Evolutionary conservation across 2,888 invertebrate genomes (phyloP), one percentile per base, ranked within the genome.

Genomic region (Autographa gamma): DNA sequence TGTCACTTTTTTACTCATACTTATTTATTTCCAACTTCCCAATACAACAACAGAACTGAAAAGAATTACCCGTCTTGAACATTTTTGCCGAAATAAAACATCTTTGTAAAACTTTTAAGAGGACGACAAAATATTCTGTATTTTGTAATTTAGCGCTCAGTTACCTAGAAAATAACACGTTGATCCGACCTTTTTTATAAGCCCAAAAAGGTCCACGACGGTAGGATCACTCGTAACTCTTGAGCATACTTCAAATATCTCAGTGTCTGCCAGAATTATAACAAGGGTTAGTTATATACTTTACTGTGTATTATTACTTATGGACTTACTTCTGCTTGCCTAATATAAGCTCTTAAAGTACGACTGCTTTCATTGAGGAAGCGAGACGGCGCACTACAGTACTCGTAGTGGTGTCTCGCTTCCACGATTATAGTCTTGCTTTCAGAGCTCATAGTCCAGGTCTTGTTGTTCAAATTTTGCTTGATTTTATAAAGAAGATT

Each of bases 211-310:
- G 41, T 59, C 31, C 43, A 6, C n/a, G 62, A 65, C 58, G 41
- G 34, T 79, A 63, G 60, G 66, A 66, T 80, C 74, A 66, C 76
- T 80, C 69, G 69, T 75, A 80, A 71, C 75, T 71, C 74, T 69
- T 62, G 76, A 71, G 71, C 62, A 54, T 71, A 70, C 88, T 88
- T 69, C 83, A 88, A 83, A 83, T 83, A 84, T 82, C 81, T 81
- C 83, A 83, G 73, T 80, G 84, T 81, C 87, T 81, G 77, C 68
- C 73, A 74, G 85, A 87, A 86, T 87, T 87, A 86, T 87, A 86
- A 88, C 86, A 87, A 86, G 88, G 86, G 86, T 85, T 73, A 74
- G 80, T 83, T 66, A 73, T 74, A 73, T 79, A 83, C 89, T 88
- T 85, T 89, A 89, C 86, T 88, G 85, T 79, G 71, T 85, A 86